Percentiles rank a stretch among this genome's conserved stretches.
These are phyloP conservation scores for Heliconius nattereri DNA, from an alignment of 1,140 invertebrate genomes.

Conservation along the genomic window DNA sequence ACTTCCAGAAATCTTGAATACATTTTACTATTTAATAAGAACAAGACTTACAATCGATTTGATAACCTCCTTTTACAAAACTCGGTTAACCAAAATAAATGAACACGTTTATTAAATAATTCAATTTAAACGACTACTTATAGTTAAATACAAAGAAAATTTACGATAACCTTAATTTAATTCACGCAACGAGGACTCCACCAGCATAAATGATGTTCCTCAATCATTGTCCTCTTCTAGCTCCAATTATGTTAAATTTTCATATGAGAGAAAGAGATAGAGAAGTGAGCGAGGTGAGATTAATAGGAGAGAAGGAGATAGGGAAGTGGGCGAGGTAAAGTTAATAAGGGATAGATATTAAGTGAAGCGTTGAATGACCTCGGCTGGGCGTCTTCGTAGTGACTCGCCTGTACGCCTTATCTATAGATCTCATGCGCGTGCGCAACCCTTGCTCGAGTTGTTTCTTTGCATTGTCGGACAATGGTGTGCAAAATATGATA, in stretches of 20 bases:
- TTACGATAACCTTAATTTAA: constrained; percentile 57
- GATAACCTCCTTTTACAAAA: too few species aligned
- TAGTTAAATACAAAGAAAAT: constrained; percentile 38
- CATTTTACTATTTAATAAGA: not conserved
- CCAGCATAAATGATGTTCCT: constrained; percentile 34
- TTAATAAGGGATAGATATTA: constrained; percentile 62
- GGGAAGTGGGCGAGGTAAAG: constrained; percentile 25
- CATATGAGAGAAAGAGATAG: constrained; percentile 51
- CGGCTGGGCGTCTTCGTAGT: constrained; percentile 54
- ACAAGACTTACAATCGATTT: not conserved
- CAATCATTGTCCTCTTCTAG: constrained; percentile 49
- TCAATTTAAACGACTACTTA: not conserved
- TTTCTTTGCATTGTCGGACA: constrained; percentile 39
- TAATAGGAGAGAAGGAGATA: constrained; percentile 40
- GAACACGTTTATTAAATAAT: not conserved
- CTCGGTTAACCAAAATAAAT: too few species aligned
- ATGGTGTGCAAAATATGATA: constrained; percentile 33
- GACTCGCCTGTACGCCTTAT: constrained; percentile 56
- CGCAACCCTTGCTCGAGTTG: constrained; percentile 55
- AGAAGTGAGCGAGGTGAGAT: constrained; percentile 16
- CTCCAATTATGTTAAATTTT: constrained; percentile 55
- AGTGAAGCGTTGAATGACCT: constrained; percentile 67
- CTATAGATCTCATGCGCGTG: constrained; percentile 55
- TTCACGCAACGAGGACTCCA: constrained; percentile 45
- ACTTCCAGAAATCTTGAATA: not conserved